Evolutionary conservation across 2,888 invertebrate species (phyloP).

Genomic region (Synanthedon andrenaeformis): DNA sequence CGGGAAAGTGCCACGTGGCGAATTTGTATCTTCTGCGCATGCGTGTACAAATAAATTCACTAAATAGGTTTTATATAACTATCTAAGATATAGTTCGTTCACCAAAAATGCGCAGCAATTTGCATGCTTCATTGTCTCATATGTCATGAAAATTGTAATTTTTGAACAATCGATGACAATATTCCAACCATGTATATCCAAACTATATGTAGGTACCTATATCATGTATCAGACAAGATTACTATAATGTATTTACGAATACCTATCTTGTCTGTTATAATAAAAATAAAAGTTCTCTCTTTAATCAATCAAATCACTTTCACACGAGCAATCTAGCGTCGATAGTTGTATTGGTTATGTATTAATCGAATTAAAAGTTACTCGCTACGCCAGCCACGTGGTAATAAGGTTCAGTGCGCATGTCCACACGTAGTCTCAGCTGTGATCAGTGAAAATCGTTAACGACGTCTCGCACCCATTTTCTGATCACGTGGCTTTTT

Average conservation of each 20-base stretch:
- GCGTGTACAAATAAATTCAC: conserved; percentile 24
- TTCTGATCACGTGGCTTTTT: conserved; percentile 29
- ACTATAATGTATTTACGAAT: too few relatives aligned
- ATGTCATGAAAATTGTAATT: too few relatives aligned
- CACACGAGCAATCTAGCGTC: conserved; percentile 7
- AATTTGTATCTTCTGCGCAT: conserved; percentile 38
- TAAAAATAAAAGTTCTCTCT: too few relatives aligned
- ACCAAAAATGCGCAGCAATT: too few relatives aligned
- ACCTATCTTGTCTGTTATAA: too few relatives aligned
- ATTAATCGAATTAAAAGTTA: conserved; percentile 23
- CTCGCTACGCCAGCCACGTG: conserved; percentile 38
- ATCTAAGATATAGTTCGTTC: too few relatives aligned
- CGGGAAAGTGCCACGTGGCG: conserved; percentile 57
- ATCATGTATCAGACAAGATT: too few relatives aligned
- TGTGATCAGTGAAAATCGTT: conserved; percentile 64
- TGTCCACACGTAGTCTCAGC: conserved; percentile 48
- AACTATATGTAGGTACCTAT: too few relatives aligned
- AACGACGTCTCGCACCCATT: conserved; percentile 34
- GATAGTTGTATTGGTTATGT: not conserved
- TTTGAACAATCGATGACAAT: too few relatives aligned
- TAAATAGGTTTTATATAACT: conserved; percentile 23
- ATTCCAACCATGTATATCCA: too few relatives aligned
- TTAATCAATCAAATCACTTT: conserved; percentile 9
- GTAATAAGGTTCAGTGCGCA: conserved; percentile 39
- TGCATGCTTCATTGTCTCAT: too few relatives aligned